These are phyloP conservation scores for Drosophila serrata DNA, from an alignment of 1,140 invertebrate species.

Conservation along the genomic window DNA sequence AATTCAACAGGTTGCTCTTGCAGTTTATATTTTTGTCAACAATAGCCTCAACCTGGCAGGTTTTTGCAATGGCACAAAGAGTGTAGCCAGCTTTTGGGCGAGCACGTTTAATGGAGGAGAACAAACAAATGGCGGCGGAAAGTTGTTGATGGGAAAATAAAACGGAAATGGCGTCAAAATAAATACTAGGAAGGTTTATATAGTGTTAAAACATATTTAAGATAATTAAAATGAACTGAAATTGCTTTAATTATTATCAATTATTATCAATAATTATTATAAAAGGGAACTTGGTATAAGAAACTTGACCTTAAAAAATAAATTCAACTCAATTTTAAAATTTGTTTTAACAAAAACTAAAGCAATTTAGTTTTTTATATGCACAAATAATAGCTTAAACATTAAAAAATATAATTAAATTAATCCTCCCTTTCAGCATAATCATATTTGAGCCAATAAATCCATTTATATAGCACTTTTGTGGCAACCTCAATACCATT, in stretches of 20 bases:
- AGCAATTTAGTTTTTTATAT: no score
- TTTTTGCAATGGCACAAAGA: no score
- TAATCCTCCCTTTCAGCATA: not conserved
- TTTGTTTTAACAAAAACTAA: no score
- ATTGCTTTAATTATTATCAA: no score
- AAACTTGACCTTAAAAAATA: no score
- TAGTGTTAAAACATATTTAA: not conserved
- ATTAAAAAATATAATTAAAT: not conserved
- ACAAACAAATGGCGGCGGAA: not conserved
- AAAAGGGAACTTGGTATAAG: no score
- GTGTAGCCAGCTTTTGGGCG: slow-evolving; percentile 51
- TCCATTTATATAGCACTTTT: not conserved
- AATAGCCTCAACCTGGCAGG: not conserved
- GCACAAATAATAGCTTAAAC: no score
- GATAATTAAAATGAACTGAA: no score
- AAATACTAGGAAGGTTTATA: not conserved
- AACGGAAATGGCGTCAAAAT: not conserved
- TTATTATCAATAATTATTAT: no score
- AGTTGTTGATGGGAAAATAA: not conserved
- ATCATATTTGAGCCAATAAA: not conserved
- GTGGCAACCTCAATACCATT: slow-evolving; percentile 68
- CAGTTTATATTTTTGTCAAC: slow-evolving; percentile 16
- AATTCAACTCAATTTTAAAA: no score
- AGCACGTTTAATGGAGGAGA: slow-evolving; percentile 16
- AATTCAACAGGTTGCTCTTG: slow-evolving; percentile 1